Conservation (phyloP, 2,797 vertebrate species). For the Lepidocolaptes lacrymiger region DNA sequence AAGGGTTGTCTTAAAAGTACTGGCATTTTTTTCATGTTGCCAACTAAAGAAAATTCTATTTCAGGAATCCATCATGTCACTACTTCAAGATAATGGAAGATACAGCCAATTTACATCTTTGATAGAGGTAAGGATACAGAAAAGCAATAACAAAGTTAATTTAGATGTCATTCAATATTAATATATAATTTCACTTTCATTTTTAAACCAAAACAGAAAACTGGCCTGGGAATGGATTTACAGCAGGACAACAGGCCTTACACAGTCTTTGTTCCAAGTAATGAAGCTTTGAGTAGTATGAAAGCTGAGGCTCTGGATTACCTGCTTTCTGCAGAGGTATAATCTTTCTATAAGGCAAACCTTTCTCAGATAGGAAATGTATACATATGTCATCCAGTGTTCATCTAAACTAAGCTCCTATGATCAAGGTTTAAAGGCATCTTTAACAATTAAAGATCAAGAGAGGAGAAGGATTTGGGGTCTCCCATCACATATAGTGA, state of each 20-base stretch:
- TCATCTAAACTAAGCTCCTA: not conserved
- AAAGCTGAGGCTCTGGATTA: conserved; percentile 78
- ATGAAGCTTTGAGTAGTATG: conserved; percentile 80
- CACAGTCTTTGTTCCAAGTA: conserved; percentile 88
- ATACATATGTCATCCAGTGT: not conserved
- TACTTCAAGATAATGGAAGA: conserved; percentile 83
- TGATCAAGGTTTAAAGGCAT: not conserved
- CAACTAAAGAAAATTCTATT: not conserved
- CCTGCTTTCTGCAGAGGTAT: conserved; percentile 85
- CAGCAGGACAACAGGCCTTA: conserved; percentile 76
- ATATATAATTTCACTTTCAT: not conserved
- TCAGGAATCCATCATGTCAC: conserved; percentile 87
- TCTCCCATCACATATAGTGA: rapidly evolving
- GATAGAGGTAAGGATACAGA: conserved; percentile 80
- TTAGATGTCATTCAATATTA: not conserved
- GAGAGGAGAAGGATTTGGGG: not conserved
- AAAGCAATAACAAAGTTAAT: not conserved
- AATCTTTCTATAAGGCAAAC: not conserved
- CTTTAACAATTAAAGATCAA: not conserved
- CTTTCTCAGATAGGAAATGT: not conserved
- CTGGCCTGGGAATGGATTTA: conserved; percentile 75
- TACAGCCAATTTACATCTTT: conserved; percentile 83
- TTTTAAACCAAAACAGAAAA: conserved; percentile 77
- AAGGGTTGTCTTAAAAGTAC: not conserved
- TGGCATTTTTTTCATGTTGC: not conserved